These are phyloP conservation scores for Agapetus fuscipes DNA, from an alignment of 2,888 invertebrate species.

Conservation along the genomic window DNA sequence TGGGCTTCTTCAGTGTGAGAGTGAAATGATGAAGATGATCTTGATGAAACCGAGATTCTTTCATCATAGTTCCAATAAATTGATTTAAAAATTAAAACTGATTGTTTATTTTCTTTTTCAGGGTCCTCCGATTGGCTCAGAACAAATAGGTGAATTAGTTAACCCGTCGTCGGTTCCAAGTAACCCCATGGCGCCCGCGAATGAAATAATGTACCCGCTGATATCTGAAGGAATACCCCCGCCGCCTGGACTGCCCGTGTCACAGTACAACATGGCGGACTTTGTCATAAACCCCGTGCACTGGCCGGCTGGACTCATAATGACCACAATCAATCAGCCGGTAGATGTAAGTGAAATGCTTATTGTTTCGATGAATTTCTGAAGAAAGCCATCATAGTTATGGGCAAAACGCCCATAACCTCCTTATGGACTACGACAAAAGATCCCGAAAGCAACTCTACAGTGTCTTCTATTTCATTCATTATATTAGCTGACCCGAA, in stretches of 20 bases:
- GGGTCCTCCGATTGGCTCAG: conserved; percentile 16
- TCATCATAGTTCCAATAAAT: no score
- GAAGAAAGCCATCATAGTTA: no score
- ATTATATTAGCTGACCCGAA: no score
- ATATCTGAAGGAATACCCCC: conserved; percentile 24
- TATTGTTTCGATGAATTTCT: no score
- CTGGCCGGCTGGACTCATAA: conserved; percentile 40
- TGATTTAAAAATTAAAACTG: no score
- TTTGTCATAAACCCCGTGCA: conserved; percentile 36
- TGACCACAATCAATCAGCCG: conserved; percentile 37
- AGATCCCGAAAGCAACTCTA: no score
- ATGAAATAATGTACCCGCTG: conserved; percentile 14
- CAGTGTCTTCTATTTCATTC: no score
- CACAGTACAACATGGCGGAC: conserved; percentile 41
- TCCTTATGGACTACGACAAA: no score
- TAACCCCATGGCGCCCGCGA: conserved; percentile 7
- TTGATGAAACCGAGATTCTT: no score
- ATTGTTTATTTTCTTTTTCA: conserved; percentile 3
- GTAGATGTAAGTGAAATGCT: conserved; percentile 44
- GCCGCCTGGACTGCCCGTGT: conserved; percentile 37
- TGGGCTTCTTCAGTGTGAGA: no score
- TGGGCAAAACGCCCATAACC: no score
- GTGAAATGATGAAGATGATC: no score
- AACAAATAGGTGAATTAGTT: conserved; percentile 18
- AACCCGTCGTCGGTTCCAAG: conserved; percentile 14